Base-by-base conservation (phyloP, 2,888 invertebrate genomes). In the Lepidocyrtinus sp. region DNA sequence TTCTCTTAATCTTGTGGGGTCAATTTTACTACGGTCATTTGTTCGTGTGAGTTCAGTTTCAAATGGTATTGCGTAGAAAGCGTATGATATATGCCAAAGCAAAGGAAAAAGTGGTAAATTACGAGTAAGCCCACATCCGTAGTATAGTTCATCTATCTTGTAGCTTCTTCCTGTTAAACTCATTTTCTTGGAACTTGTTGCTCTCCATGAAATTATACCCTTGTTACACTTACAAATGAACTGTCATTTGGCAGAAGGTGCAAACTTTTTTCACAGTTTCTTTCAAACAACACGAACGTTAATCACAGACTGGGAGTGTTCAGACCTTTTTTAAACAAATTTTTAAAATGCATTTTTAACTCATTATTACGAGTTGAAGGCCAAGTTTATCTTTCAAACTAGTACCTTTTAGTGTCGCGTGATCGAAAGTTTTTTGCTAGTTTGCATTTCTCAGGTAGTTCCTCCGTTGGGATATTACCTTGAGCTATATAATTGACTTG, bases 61-160 rank as follows among this genome's bases (percentile, higher is more conserved):
- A 7, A 7, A 36, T 12, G 12, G 12, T 36, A 5, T 36, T 36
- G 5, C 12, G 5, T 36, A 7, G 36, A 7, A 7, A 36, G 5
- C 5, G 5, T 36, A 36, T 36, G 5, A n/a, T n/a, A n/a, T n/a
- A n/a, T n/a, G 17, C 50, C 50, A 7, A 2, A 50, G 5, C 50
- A 7, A 17, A 50, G 36, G 12, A 17, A 50, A 12, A 50, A 17
- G 50, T 50, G 50, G 50, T 50, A 50, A 36, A 36, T 36, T 7
- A 36, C 36, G 12, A 36, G 12, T 36, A 36, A 50, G 50, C 50
- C 50, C 50, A 50, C 50, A 50, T 50, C 50, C 50, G 50, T 17
- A 50, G 5, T 50, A 50, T 50, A n/a, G n/a, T 50, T 50, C 50
- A 50, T 50, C 50, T 17, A 50, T 50, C 50, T 50, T 50, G 50